phyloP scores from a whole-genome alignment of 2,888 invertebrate species.

The Lasius platythorax region DNA sequence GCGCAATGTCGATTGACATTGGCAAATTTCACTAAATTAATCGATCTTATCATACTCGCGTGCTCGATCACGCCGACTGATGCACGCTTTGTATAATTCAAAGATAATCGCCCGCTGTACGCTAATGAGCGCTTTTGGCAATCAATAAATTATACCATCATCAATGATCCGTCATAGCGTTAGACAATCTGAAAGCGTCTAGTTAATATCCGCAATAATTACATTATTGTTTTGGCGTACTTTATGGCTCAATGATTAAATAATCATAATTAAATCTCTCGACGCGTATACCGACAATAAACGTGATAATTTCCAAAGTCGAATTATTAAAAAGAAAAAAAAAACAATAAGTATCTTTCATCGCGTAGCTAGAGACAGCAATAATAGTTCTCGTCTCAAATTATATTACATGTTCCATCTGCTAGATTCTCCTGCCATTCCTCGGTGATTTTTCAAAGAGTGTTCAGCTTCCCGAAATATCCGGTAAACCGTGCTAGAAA shows the following conservation, averaged over 20 bases:
- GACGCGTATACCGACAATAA: not conserved
- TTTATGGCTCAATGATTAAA: constrained; percentile 8
- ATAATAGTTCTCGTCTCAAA: not conserved
- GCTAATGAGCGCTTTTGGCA: constrained; percentile 43
- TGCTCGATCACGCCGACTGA: constrained; percentile 25
- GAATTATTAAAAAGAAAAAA: not conserved
- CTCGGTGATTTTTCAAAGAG: constrained; percentile 11
- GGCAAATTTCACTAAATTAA: constrained; percentile 32
- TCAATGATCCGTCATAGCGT: constrained; percentile 24
- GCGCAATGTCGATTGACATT: not conserved
- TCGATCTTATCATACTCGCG: constrained; percentile 33
- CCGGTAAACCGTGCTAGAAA: constrained; percentile 14
- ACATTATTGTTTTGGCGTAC: constrained; percentile 35
- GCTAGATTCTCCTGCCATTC: constrained; percentile 6
- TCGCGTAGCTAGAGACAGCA: not conserved
- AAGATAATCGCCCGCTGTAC: constrained; percentile 42
- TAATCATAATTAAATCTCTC: constrained; percentile 23
- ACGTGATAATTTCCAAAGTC: not conserved
- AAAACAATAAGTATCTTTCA: not conserved
- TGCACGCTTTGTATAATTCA: constrained; percentile 35
- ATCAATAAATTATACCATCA: constrained; percentile 39
- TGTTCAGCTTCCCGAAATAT: constrained; percentile 27
- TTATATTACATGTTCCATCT: constrained; percentile 28
- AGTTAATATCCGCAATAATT: constrained; percentile 35
- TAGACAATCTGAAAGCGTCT: constrained; percentile 32